These are phyloP conservation scores for Corynorhinus townsendii DNA, from an alignment of 2,113 vertebrate species.

Conservation along the genomic window DNA sequence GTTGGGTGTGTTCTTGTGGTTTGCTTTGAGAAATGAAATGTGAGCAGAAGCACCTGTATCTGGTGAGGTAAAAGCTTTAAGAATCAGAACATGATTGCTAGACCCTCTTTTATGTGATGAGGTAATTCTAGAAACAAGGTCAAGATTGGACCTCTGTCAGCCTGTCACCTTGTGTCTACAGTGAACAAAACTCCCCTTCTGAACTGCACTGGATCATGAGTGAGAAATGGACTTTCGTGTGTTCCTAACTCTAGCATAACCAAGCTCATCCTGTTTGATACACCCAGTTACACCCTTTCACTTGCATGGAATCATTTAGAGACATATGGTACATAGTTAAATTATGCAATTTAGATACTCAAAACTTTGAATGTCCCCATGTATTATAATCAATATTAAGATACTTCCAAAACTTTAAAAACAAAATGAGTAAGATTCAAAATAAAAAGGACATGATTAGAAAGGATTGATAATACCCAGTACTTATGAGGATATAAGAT, in stretches of 20 bases:
- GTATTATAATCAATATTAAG: neutral
- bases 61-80: neutral
- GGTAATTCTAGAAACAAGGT: slow-evolving; percentile 17
- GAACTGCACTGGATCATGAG: neutral
- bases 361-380: neutral
- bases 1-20: neutral
- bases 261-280: neutral
- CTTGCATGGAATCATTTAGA: neutral
- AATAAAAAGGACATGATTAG: neutral
- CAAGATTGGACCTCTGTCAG: neutral
- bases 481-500: neutral
- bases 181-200: neutral
- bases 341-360: neutral
- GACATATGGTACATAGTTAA: neutral
- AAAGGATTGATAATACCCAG: neutral
- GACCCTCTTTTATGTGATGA: neutral
- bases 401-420: neutral
- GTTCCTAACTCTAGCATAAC: neutral
- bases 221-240: neutral
- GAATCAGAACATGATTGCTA: neutral
- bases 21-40: neutral
- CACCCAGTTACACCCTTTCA: neutral
- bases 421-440: neutral
- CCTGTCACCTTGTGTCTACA: neutral
- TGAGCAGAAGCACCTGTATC: neutral